Conservation (phyloP, 2,113 vertebrate species). For the Oceanodroma tethys region DNA sequence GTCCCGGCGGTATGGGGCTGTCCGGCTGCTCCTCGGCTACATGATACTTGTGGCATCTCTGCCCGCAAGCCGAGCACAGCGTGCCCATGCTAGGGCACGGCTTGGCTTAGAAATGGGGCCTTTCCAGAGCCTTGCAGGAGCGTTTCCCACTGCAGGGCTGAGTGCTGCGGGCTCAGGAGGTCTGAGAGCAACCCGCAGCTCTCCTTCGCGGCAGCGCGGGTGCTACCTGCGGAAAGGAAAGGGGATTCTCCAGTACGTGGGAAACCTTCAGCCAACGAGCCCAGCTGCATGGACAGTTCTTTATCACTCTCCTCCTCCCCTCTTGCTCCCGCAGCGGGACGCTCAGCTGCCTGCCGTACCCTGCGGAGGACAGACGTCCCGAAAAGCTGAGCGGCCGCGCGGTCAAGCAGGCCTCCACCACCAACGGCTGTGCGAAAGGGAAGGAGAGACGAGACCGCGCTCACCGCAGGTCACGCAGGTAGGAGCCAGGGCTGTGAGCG, state of each 20-base stretch:
- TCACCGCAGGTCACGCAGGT: conserved; percentile 77
- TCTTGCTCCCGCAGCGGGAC: conserved; percentile 60
- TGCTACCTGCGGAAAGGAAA: background rate
- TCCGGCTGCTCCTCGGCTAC: background rate
- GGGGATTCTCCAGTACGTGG: accelerated
- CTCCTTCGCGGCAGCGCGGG: background rate
- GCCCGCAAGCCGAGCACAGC: background rate
- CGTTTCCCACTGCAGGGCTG: background rate
- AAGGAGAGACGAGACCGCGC: conserved; percentile 70
- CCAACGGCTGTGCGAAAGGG: conserved; percentile 72
- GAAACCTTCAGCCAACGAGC: accelerated
- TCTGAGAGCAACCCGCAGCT: background rate
- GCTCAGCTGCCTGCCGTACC: conserved; percentile 51
- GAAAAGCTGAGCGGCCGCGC: conserved; percentile 37
- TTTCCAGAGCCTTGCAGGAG: background rate
- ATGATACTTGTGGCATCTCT: accelerated
- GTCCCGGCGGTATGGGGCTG: background rate
- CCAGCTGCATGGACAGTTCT: background rate
- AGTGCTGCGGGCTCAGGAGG: background rate
- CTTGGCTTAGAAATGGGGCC: background rate
- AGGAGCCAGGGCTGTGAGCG: background rate
- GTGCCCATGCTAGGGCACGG: accelerated
- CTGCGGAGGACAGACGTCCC: conserved; percentile 51
- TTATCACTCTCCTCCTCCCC: background rate
- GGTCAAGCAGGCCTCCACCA: conserved; percentile 41